Percentiles rank a stretch among this genome's conserved stretches.
These are phyloP conservation scores for Otis tarda DNA, from an alignment of 2,113 vertebrate genomes.

Conservation along the genomic window DNA sequence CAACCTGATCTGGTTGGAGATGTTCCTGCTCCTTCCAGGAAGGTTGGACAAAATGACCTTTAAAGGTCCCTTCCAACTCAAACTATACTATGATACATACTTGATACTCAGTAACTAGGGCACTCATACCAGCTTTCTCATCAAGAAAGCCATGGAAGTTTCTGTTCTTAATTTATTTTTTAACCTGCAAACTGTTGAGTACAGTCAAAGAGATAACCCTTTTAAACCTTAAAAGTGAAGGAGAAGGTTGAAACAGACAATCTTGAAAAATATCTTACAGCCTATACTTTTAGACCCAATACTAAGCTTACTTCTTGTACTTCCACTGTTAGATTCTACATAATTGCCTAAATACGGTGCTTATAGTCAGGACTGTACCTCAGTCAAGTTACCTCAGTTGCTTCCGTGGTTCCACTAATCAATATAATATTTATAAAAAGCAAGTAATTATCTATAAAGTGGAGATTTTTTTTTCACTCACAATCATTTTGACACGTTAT, in stretches of 20 bases:
- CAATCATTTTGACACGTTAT: background rate
- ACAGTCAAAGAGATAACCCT: background rate
- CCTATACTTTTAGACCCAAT: background rate
- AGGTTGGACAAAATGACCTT: too few relatives aligned
- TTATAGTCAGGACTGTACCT: background rate
- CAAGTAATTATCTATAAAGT: background rate
- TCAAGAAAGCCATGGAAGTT: background rate
- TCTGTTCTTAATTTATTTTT: background rate
- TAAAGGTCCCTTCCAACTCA: too few relatives aligned
- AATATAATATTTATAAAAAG: background rate
- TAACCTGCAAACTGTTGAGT: background rate
- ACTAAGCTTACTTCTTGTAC: background rate
- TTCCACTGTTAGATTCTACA: background rate
- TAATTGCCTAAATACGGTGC: background rate
- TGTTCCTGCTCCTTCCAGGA: too few relatives aligned
- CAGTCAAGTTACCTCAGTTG: background rate
- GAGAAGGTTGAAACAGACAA: background rate
- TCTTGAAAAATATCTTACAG: fast-evolving
- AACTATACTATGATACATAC: background rate
- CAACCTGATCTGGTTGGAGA: too few relatives aligned
- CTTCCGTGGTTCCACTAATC: background rate
- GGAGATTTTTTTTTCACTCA: background rate
- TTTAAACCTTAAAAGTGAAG: background rate
- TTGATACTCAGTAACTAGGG: background rate
- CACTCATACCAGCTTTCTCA: background rate